phyloP scores from a whole-genome alignment of 2,888 invertebrate genomes.

The Machimus atricapillus region DNA sequence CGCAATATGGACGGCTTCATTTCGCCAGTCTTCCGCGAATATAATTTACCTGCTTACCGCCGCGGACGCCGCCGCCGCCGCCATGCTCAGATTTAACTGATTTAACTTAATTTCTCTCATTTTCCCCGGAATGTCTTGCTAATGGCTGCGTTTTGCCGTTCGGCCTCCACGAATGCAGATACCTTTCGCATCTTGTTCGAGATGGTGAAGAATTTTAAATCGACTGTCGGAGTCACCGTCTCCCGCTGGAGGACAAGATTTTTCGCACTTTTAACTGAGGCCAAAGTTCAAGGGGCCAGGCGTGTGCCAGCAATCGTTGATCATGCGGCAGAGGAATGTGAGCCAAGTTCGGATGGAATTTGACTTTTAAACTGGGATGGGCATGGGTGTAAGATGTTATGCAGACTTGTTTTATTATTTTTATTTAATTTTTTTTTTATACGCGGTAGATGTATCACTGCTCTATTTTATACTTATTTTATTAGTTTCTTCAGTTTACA shows the following conservation, averaged over 20 bases:
- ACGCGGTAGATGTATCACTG: too few relatives aligned
- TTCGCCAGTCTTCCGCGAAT: conserved; percentile 21
- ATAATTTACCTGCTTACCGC: not conserved
- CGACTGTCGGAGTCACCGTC: not conserved
- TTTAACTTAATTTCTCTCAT: conserved; percentile 15
- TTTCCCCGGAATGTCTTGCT: not conserved
- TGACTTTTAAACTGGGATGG: not conserved
- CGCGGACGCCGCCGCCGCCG: too few relatives aligned
- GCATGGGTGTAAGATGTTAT: not conserved
- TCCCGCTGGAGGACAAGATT: not conserved
- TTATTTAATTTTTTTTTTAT: not conserved
- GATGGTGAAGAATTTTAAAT: not conserved
- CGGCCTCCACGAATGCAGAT: not conserved
- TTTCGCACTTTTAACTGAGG: not conserved
- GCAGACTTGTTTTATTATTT: not conserved
- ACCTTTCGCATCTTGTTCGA: not conserved
- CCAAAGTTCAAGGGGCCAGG: not conserved
- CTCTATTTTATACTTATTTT: too few relatives aligned
- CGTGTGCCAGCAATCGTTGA: not conserved
- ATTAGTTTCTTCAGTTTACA: too few relatives aligned
- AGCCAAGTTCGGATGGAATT: not conserved
- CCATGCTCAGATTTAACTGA: not conserved
- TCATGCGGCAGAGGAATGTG: not conserved
- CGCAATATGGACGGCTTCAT: conserved; percentile 16
- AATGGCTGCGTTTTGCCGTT: not conserved